Evolutionary conservation across 2,888 invertebrate species (phyloP).

Genomic region (Psylliodes chrysocephalus): DNA sequence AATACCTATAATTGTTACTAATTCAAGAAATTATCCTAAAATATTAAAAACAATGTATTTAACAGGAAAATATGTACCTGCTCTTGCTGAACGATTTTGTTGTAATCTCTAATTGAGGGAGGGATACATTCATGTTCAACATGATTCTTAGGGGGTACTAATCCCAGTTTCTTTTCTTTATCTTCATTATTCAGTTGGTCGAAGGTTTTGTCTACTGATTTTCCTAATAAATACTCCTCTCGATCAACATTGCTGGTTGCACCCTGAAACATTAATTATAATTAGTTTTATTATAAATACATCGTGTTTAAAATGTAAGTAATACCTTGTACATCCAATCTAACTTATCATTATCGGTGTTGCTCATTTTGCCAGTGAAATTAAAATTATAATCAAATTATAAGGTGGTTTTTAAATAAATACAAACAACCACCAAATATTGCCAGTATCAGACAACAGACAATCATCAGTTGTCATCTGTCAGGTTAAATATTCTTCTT

Average conservation of each 20-base stretch:
- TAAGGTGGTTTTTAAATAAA: too few relatives aligned
- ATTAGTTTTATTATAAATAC: not conserved
- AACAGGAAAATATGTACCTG: too few relatives aligned
- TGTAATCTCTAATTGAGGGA: slow-evolving; percentile 72
- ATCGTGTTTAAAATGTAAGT: not conserved
- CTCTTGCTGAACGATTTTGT: slow-evolving; percentile 57
- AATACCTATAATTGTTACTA: too few relatives aligned
- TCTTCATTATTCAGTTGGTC: slow-evolving; percentile 73
- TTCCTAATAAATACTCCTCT: slow-evolving; percentile 90
- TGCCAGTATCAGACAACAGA: too few relatives aligned
- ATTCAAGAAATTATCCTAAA: too few relatives aligned
- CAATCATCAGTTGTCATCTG: too few relatives aligned
- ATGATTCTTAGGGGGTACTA: slow-evolving; percentile 70
- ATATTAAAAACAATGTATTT: too few relatives aligned
- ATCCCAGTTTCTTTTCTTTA: slow-evolving; percentile 60
- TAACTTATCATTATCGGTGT: slow-evolving; percentile 70
- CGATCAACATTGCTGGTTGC: slow-evolving; percentile 74
- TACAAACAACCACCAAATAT: too few relatives aligned
- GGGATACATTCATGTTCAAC: slow-evolving; percentile 82
- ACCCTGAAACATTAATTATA: slow-evolving; percentile 60
- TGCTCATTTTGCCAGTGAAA: slow-evolving; percentile 33
- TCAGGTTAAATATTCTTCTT: too few relatives aligned
- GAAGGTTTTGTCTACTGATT: slow-evolving; percentile 82
- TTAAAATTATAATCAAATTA: too few relatives aligned
- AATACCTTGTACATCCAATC: slow-evolving; percentile 93